Evolutionary conservation across 2,113 vertebrate genomes (phyloP), one percentile per base, ranked within the genome.

Genomic region (Riparia riparia): DNA sequence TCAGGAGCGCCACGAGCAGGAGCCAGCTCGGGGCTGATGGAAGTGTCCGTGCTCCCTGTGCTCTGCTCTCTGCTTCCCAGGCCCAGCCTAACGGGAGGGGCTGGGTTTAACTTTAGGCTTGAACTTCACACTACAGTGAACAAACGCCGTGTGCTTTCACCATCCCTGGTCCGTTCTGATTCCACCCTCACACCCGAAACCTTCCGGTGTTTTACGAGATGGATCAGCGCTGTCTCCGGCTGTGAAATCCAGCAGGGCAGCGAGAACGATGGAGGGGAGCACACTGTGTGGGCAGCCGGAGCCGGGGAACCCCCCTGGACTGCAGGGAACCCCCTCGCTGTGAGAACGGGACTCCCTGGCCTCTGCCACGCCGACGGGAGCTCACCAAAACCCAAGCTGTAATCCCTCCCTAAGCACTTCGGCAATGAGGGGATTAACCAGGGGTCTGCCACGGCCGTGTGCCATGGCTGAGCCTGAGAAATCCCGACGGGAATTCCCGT

Each of bases 271-370:
- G 1, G 5, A 5, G 74, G 53, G 51, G 2, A 9, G 50, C 22
- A 6, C 19, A 3, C 0, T 7, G 57, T 7, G 66, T 11, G 0
- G 3, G 25, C 10, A 4, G 42, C 44, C 10, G 1, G 57, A 7
- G 14, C 34, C 28, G 2, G 65, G 45, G 29, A 73, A 2, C 4
- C 37, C 37, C 22, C 24, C 32, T 44, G 7, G 41, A 5, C 1
- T 1, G 4, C 53, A 18, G 54, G 56, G 41, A 77, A 9, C 22
- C 20, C 31, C 32, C 51, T 31, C 54, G 0, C 78, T 4, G 3
- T 1, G 8, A 57, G 12, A 71, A 12, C 9, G 3, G n/a, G 44
- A 10, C 58, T 91, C 31, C 41, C 34, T 1, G 3, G 39, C 44
- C 2, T 1, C 82, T 6, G 18, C 51, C 57, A 24, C 78, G 1